Evolutionary conservation across 2,888 invertebrate genomes (phyloP).

Genomic region (Antheraea yamamai): DNA sequence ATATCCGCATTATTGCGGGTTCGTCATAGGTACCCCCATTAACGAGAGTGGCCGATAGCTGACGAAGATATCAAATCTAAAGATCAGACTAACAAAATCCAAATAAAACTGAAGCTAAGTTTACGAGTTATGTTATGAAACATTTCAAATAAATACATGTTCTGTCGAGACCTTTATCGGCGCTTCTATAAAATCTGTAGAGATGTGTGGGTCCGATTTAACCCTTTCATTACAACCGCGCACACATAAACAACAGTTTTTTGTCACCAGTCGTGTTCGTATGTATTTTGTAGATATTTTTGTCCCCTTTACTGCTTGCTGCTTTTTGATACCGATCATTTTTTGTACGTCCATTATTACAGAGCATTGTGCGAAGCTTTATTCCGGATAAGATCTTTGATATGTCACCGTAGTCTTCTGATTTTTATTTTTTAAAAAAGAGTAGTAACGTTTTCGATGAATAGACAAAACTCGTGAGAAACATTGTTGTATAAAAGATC

Average conservation of each 20-base stretch:
- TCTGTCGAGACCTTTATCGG: conserved; percentile 67
- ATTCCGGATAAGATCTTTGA: conserved; percentile 77
- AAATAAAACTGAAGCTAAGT: conserved; percentile 69
- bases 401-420: conserved; percentile 75
- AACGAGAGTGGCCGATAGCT: conserved; percentile 74
- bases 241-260: conserved; percentile 62
- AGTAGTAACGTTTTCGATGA: conserved; percentile 69
- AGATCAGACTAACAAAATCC: conserved; percentile 77
- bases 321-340: conserved; percentile 79
- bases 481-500: conserved; percentile 25
- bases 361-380: conserved; percentile 76
- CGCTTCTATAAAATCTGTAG: conserved; percentile 62
- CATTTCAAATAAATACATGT: conserved; percentile 73
- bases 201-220: conserved; percentile 58
- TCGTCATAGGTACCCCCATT: conserved; percentile 78
- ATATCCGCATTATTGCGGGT: no score
- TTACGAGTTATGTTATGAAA: conserved; percentile 79
- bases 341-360: conserved; percentile 76
- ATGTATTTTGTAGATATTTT: conserved; percentile 69
- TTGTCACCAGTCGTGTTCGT: conserved; percentile 59
- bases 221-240: conserved; percentile 71
- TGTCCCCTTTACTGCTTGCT: conserved; percentile 70
- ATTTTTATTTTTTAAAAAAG: conserved; percentile 62
- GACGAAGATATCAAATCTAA: conserved; percentile 73
- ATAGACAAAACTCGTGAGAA: conserved; percentile 64